phyloP scores from a whole-genome alignment of 2,888 invertebrate genomes.

The Thymelicus acteon region DNA sequence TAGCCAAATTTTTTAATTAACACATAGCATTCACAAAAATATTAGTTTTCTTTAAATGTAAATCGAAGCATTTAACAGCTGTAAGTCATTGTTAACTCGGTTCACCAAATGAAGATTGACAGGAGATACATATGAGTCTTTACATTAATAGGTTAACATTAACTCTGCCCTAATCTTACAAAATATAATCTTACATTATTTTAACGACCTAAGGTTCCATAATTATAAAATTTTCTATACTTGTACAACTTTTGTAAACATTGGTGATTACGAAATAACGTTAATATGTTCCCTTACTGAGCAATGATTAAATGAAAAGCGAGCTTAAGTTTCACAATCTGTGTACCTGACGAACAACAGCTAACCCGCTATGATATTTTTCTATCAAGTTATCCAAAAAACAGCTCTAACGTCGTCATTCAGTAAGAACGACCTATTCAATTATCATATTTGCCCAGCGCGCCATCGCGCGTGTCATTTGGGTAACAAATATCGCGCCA shows the following conservation, averaged over 20 bases:
- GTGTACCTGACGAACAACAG: not conserved
- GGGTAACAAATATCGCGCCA: not conserved
- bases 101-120: not conserved
- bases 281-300: not conserved
- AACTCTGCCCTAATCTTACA: too few species aligned
- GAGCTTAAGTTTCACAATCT: not conserved
- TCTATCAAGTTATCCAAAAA: too few species aligned
- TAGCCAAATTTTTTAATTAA: not conserved
- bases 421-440: too few species aligned
- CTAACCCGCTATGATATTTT: too few species aligned
- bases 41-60: too few species aligned
- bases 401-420: too few species aligned
- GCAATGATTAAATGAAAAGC: not conserved
- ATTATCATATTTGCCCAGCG: not conserved
- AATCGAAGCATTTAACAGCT: not conserved
- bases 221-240: too few species aligned
- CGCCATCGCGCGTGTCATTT: not conserved
- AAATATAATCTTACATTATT: too few species aligned
- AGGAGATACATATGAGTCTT: too few species aligned
- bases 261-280: not conserved
- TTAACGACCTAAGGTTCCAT: not conserved
- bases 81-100: not conserved
- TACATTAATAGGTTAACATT: too few species aligned
- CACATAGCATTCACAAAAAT: not conserved
- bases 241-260: not conserved